phyloP scores from a whole-genome alignment of 2,888 invertebrate genomes.

The Rotaria sp. region DNA sequence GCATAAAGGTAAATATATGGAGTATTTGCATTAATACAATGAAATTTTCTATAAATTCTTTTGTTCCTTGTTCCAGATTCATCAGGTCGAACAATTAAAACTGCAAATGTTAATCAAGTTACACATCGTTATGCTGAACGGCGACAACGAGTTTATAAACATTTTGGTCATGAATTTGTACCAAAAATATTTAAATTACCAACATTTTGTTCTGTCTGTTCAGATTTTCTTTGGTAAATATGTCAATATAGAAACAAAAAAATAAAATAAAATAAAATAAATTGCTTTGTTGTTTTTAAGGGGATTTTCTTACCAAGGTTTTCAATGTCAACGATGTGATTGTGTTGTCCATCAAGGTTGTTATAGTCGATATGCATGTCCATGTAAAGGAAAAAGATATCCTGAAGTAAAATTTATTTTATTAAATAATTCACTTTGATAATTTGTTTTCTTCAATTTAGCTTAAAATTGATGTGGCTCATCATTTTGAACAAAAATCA shows the following conservation, averaged over 20 bases:
- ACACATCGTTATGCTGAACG: background rate
- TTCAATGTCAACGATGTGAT: slow-evolving; percentile 22
- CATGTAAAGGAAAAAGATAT: slow-evolving; percentile 18
- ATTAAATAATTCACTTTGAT: background rate
- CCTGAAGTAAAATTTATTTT: background rate
- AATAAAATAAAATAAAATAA: background rate
- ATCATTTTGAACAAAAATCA: slow-evolving; percentile 18
- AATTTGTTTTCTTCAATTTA: background rate
- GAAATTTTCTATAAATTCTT: no score
- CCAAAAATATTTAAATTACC: slow-evolving; percentile 12
- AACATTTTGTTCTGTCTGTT: background rate
- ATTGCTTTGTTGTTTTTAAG: background rate
- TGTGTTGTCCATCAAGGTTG: background rate
- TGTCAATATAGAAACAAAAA: background rate
- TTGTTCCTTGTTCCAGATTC: background rate
- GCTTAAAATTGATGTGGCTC: background rate
- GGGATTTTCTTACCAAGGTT: slow-evolving; percentile 8
- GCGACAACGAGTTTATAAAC: background rate
- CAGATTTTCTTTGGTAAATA: background rate
- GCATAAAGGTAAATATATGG: background rate
- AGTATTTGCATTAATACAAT: background rate
- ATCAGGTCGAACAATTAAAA: background rate
- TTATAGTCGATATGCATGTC: background rate
- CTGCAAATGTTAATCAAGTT: background rate
- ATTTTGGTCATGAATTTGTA: slow-evolving; percentile 25